Conservation (phyloP, 2,113 vertebrate genomes). For the Sceloporus undulatus region DNA sequence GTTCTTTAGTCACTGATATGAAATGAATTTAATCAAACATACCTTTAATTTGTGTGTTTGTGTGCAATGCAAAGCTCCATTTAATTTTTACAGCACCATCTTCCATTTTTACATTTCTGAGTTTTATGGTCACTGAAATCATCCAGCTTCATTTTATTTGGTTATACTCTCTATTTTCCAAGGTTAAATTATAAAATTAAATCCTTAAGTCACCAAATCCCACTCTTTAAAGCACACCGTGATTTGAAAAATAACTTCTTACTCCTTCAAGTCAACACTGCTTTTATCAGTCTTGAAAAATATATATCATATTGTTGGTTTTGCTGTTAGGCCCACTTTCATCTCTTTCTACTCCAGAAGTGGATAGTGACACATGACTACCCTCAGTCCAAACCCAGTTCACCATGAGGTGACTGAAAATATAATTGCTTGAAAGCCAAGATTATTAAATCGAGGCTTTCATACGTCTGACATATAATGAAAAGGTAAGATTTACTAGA, state of each 20-base stretch:
- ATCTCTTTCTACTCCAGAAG: neutral
- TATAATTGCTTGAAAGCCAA: neutral
- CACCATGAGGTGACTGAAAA: neutral
- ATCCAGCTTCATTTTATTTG: neutral
- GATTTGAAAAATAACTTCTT: neutral
- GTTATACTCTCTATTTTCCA: neutral
- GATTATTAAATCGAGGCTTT: too few species aligned
- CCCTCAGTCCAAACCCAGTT: neutral
- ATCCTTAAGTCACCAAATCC: neutral
- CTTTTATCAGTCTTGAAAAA: neutral
- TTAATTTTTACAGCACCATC: neutral
- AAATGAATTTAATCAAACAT: neutral
- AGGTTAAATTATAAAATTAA: neutral
- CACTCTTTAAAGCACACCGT: neutral
- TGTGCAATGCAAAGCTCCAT: neutral
- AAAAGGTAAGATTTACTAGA: too few species aligned
- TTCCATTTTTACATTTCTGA: neutral
- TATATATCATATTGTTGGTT: neutral
- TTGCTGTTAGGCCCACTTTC: neutral
- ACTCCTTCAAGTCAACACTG: neutral
- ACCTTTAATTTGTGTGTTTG: neutral
- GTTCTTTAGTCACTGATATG: neutral
- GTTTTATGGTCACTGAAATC: neutral
- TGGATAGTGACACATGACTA: neutral
- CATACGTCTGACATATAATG: too few species aligned